Evolutionary conservation across 2,888 invertebrate genomes (phyloP), one percentile per base, ranked within the genome.

Genomic region (Torymus tubicola): DNA sequence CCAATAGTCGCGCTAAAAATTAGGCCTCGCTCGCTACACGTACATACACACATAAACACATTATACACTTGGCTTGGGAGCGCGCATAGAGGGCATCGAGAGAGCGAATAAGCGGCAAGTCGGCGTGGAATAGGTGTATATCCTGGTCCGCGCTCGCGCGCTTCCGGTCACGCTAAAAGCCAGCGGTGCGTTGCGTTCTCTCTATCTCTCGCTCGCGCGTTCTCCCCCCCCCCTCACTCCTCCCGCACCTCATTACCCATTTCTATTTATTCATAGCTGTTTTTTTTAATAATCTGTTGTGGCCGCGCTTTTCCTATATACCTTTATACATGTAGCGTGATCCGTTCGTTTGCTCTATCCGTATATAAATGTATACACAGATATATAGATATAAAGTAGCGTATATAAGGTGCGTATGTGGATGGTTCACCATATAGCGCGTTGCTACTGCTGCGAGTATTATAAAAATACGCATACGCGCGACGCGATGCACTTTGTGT

Each of bases 151-250:
- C 18, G 53, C 16, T 16, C 21, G 16, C 53, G 31, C 14, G 50
- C 76, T 80, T 80, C 80, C 80, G 80, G 80, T 80, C 80, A 80
- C 75, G 80, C 71, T 53, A 67, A 69, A 16, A 60, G 42, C 13
- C 71, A 72, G 13, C 69, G 69, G 58, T 24, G 79, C 79, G 73
- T 73, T 68, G 61, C 73, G 42, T 42, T 58, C 55, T 16, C 50
- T 5, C n/a, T n/a, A n/a, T n/a, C 71, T 4, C 31, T 2, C 14
- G 64, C 52, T n/a, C 53, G 10, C 31, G 18, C 18, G 8, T 11
- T 70, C 16, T 31, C 24, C n/a, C 61, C 8, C 58, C n/a, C n/a
- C n/a, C n/a, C n/a, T n/a, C 14, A 18, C 42, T n/a, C 24, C 31
- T 18, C 31, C 21, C 18, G 53, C 53, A 14, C 60, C 80, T 71